Evolutionary conservation across 2,113 vertebrate genomes (phyloP).

Genomic region (Andinoacara biseriatus): DNA sequence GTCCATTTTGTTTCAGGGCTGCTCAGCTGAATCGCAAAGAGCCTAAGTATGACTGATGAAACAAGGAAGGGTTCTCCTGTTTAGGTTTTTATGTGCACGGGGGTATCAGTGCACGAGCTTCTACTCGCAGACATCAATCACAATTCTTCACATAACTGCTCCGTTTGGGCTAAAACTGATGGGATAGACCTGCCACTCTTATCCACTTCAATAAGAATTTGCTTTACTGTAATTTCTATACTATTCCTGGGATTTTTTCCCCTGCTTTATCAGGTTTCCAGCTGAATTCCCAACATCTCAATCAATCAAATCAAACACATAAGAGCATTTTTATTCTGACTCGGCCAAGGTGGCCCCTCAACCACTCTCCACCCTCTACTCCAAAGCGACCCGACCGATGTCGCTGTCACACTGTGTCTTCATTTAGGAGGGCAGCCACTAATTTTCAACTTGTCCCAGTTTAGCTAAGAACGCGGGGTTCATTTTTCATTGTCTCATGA

Average conservation of each 20-base stretch:
- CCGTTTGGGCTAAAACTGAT: neutral
- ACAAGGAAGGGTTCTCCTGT: neutral
- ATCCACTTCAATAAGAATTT: neutral
- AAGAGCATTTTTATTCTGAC: neutral
- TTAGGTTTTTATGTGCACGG: neutral
- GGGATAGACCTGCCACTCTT: neutral
- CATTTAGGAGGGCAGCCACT: neutral
- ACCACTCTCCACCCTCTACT: neutral
- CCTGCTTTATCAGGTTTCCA: neutral
- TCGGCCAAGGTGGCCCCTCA: constrained; percentile 29
- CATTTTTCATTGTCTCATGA: constrained; percentile 57
- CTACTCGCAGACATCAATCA: neutral
- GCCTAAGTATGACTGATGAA: constrained; percentile 2
- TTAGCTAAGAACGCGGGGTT: neutral
- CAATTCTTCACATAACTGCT: neutral
- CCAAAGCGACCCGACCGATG: neutral
- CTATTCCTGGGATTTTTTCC: neutral
- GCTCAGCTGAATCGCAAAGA: neutral
- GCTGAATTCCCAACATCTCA: constrained; percentile 19
- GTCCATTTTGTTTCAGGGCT: neutral
- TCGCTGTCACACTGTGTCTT: constrained; percentile 1
- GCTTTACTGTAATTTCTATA: neutral
- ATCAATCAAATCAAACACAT: neutral
- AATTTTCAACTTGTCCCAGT: constrained; percentile 16
- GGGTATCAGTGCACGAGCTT: constrained; percentile 1